phyloP scores from a whole-genome alignment of 2,888 invertebrate species.

The Chydorus sphaericus region DNA sequence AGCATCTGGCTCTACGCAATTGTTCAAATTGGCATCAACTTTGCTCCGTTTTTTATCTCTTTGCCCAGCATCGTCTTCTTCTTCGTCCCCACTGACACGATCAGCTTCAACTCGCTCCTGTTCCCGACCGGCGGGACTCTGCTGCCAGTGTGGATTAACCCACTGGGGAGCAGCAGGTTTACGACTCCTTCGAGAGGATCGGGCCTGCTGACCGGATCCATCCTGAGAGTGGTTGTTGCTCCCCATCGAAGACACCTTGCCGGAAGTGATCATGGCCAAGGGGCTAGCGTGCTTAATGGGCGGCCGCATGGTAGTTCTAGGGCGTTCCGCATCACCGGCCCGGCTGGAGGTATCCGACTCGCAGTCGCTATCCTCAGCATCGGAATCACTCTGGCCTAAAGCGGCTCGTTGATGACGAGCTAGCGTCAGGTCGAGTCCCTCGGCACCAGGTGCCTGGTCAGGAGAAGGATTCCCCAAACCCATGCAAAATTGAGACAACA shows the following conservation, averaged over 20 bases:
- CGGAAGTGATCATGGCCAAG: conserved; percentile 27
- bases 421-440: conserved; percentile 61
- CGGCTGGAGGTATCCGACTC: conserved; percentile 24
- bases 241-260: background rate
- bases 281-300: conserved; percentile 31
- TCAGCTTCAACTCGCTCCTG: conserved; percentile 1
- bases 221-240: background rate
- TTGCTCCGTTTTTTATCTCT: background rate
- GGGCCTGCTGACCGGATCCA: conserved; percentile 15
- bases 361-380: conserved; percentile 60
- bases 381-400: conserved; percentile 64
- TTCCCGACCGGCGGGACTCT: background rate
- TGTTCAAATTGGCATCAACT: background rate
- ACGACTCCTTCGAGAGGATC: conserved; percentile 47
- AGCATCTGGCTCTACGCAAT: background rate
- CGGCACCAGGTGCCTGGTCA: conserved; percentile 29
- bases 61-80: conserved; percentile 7
- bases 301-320: conserved; percentile 33
- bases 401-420: conserved; percentile 65
- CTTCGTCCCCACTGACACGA: conserved; percentile 19
- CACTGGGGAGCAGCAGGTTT: conserved; percentile 95
- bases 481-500: conserved; percentile 35
- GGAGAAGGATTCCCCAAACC: conserved; percentile 14
- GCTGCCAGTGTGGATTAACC: conserved; percentile 56
- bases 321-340: background rate